Conservation (phyloP, 2,113 vertebrate genomes). For the Urocynchramus pylzowi region DNA sequence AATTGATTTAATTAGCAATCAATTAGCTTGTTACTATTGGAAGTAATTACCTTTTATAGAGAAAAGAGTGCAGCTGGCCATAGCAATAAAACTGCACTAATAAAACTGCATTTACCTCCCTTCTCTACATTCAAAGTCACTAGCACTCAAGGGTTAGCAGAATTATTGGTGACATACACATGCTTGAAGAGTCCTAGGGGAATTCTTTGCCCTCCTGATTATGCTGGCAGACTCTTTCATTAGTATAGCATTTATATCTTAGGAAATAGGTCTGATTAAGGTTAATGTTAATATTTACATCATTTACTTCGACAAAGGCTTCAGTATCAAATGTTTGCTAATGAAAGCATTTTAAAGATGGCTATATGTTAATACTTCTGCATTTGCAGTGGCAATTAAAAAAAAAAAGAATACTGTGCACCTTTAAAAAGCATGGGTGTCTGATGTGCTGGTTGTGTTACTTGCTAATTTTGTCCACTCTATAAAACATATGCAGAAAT, state of each 20-base stretch:
- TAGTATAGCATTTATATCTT: conserved; percentile 53
- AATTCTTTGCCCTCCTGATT: conserved; percentile 75
- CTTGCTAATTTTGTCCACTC: not conserved
- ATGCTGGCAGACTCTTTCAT: conserved; percentile 53
- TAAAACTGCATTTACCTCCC: conserved; percentile 78
- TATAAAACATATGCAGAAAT: not conserved
- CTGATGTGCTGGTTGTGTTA: not conserved
- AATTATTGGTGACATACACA: conserved; percentile 82
- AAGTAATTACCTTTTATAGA: conserved; percentile 99
- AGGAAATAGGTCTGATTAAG: conserved; percentile 38
- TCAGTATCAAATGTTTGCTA: not conserved
- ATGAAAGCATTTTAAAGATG: not conserved
- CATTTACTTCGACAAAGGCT: not conserved
- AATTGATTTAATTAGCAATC: conserved; percentile 99
- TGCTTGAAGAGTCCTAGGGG: conserved; percentile 75
- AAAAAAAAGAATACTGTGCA: not conserved
- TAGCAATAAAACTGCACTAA: conserved; percentile 86
- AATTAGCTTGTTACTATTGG: conserved; percentile 99
- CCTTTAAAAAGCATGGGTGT: not conserved
- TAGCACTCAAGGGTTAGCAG: conserved; percentile 71
- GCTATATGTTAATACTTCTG: not conserved
- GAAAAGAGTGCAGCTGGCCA: conserved; percentile 95
- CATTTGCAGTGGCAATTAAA: not conserved
- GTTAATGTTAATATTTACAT: conserved; percentile 41
- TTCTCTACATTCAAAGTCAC: conserved; percentile 66